Conservation (phyloP, 2,888 invertebrate genomes). For the Odontocolon sp. region DNA sequence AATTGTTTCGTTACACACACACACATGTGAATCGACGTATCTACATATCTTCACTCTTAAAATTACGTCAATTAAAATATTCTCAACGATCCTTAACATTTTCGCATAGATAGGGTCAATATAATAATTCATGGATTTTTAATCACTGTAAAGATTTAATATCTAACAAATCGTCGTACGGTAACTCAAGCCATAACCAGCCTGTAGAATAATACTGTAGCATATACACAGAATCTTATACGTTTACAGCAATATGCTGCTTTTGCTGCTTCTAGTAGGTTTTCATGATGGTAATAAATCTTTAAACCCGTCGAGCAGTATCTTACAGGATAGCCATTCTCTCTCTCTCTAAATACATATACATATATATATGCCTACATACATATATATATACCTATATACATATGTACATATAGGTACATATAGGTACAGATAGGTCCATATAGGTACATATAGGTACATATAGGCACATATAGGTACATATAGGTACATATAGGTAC, state of each 20-base stretch:
- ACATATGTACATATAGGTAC: too few species aligned
- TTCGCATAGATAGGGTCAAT: too few species aligned
- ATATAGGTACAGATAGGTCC: too few species aligned
- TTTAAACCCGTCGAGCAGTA: conserved; percentile 48
- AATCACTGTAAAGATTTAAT: conserved; percentile 30
- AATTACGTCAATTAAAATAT: too few species aligned
- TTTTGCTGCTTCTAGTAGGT: conserved; percentile 37
- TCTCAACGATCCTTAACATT: too few species aligned
- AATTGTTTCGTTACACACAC: too few species aligned
- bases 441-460: too few species aligned
- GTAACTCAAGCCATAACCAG: conserved; percentile 29
- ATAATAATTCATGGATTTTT: conserved; percentile 8
- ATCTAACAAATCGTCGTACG: conserved; percentile 44
- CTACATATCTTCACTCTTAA: too few species aligned
- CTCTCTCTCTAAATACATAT: conserved; percentile 3
- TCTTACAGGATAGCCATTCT: conserved; percentile 46
- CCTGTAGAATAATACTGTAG: conserved; percentile 27
- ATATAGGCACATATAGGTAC: too few species aligned
- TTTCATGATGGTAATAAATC: conserved; percentile 58
- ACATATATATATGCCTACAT: neutral
- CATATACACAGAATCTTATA: conserved; percentile 36
- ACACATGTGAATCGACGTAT: too few species aligned
- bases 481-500: too few species aligned
- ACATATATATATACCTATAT: too few species aligned
- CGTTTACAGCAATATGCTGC: conserved; percentile 30